These are phyloP conservation scores for Drosophila carrolli DNA, from an alignment of 1,140 invertebrate genomes.

Conservation along the genomic window DNA sequence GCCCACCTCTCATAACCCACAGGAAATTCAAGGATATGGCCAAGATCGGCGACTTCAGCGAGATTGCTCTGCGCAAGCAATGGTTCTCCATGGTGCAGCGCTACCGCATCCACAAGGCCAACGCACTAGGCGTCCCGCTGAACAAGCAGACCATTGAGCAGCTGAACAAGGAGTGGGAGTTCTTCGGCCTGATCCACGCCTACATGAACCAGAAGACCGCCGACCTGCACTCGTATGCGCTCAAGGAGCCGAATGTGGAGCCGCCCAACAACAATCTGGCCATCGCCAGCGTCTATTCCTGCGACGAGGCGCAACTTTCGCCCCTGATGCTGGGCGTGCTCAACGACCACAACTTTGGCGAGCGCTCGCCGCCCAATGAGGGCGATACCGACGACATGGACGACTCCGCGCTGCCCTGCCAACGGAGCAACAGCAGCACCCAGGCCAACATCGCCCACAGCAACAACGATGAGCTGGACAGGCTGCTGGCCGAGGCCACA, in stretches of 20 bases:
- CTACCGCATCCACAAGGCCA: conserved; percentile 71
- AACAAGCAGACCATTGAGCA: conserved; percentile 46
- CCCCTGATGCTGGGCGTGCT: conserved; percentile 44
- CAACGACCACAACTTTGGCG: conserved; percentile 59
- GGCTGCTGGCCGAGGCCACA: conserved; percentile 29
- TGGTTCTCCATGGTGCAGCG: conserved; percentile 74
- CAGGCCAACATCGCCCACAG: neutral
- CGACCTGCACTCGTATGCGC: conserved; percentile 77
- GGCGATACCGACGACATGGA: conserved; percentile 18
- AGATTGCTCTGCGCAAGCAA: conserved; percentile 70
- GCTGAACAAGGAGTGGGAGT: conserved; percentile 77
- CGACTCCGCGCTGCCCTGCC: neutral
- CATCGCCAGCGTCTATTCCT: conserved; percentile 50
- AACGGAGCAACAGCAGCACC: neutral
- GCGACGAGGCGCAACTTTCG: conserved; percentile 21
- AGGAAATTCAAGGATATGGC: conserved; percentile 66
- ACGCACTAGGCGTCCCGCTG: conserved; percentile 25
- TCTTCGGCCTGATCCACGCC: conserved; percentile 68
- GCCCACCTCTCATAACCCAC: neutral
- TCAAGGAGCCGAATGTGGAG: conserved; percentile 66
- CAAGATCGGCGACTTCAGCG: conserved; percentile 71
- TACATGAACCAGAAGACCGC: conserved; percentile 76
- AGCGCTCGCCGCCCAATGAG: neutral
- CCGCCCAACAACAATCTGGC: conserved; percentile 33
- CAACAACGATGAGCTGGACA: conserved; percentile 31